phyloP scores from a whole-genome alignment of 2,888 invertebrate genomes.

The Tetrapedia diversipes region DNA sequence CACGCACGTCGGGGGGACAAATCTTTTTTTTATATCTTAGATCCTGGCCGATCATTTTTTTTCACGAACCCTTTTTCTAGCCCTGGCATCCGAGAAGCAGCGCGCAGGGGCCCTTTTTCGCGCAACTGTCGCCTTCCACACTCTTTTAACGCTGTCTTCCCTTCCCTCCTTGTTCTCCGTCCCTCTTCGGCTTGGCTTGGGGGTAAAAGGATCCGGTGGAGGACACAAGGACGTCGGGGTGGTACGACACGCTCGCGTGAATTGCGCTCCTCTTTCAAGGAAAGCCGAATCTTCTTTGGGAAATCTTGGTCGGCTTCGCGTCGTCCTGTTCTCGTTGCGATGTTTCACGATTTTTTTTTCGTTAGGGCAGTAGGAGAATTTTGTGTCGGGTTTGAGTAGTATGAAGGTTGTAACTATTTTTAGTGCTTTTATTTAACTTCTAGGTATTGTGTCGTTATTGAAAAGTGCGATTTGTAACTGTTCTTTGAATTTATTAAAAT shows the following conservation, averaged over 20 bases:
- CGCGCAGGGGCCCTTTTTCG: constrained; percentile 70
- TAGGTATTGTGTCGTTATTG: too few relatives aligned
- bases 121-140: constrained; percentile 77
- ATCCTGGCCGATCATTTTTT: constrained; percentile 81
- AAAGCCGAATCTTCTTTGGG: constrained; percentile 44
- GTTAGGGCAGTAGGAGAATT: too few relatives aligned
- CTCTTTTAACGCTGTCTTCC: constrained; percentile 35
- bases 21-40: constrained; percentile 78
- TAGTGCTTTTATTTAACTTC: too few relatives aligned
- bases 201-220: constrained; percentile 48
- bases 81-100: constrained; percentile 65
- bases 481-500: too few relatives aligned
- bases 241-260: constrained; percentile 32
- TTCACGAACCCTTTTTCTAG: constrained; percentile 80
- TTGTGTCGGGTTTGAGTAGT: too few relatives aligned
- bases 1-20: constrained; percentile 74
- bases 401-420: too few relatives aligned
- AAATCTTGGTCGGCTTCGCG: constrained; percentile 23
- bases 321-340: constrained; percentile 14
- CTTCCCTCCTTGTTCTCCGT: neutral
- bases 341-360: neutral
- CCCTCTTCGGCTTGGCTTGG: constrained; percentile 1
- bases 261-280: constrained; percentile 36
- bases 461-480: too few relatives aligned
- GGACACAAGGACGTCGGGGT: constrained; percentile 17